phyloP scores from a whole-genome alignment of 64 coral and sea anemone genomes.

The Dendrophyllia cribrosa region DNA sequence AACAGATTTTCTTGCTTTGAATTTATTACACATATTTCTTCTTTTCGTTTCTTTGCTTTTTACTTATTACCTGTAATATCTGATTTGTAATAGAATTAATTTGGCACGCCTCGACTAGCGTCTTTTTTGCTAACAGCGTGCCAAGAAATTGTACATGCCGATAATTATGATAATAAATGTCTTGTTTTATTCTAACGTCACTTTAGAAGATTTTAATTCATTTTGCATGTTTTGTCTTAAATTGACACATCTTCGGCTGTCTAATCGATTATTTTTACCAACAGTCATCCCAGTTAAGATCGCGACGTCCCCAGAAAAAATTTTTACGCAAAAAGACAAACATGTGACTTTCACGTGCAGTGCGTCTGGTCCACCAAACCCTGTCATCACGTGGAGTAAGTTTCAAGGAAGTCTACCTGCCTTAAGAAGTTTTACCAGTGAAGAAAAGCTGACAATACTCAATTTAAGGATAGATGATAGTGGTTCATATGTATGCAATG shows the following conservation, averaged over 20 bases:
- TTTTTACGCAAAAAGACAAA: not conserved
- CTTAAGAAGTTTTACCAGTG: not conserved
- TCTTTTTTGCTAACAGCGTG: no score
- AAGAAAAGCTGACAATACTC: not conserved
- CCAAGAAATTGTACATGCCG: no score
- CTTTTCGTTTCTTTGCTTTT: no score
- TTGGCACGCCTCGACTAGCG: no score
- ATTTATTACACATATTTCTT: no score
- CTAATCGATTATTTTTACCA: not conserved
- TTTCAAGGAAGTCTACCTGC: not conserved
- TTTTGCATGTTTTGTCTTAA: no score
- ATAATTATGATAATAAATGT: no score
- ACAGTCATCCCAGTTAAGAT: not conserved
- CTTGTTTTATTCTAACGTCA: no score
- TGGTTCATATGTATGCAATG: not conserved
- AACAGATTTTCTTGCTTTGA: no score
- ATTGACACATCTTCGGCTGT: not conserved
- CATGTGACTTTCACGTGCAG: conserved; percentile 5
- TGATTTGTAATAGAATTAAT: no score
- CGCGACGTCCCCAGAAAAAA: not conserved
- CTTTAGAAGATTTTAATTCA: no score
- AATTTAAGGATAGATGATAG: not conserved
- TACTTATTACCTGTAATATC: no score
- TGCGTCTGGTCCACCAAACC: not conserved
- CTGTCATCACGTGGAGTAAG: not conserved